These are phyloP conservation scores for Scaptodrosophila lebanonensis DNA, from an alignment of 1,140 invertebrate species.

Conservation along the genomic window DNA sequence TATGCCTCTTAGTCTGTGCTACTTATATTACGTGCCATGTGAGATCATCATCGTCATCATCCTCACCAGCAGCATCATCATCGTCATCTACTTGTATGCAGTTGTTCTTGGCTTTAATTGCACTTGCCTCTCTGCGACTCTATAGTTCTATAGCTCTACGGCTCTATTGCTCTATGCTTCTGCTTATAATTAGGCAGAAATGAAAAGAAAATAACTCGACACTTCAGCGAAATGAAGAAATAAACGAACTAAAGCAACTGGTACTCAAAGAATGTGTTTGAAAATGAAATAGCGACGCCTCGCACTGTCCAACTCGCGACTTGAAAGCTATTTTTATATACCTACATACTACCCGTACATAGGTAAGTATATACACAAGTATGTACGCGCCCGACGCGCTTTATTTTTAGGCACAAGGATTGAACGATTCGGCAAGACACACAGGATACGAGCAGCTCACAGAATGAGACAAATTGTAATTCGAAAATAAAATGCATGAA, in stretches of 20 bases:
- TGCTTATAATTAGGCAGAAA: constrained; percentile 34
- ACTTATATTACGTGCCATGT: constrained; percentile 32
- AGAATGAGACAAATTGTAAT: neutral
- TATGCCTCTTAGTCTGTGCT: constrained; percentile 27
- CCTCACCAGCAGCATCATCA: no score
- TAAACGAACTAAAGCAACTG: constrained; percentile 66
- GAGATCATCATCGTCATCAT: no score
- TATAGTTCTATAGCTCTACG: neutral
- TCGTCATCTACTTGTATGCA: constrained; percentile 5
- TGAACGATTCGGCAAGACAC: constrained; percentile 35
- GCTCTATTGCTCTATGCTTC: constrained; percentile 1
- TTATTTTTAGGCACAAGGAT: constrained; percentile 6
- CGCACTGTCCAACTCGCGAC: neutral
- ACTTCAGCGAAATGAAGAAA: constrained; percentile 26
- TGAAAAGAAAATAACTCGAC: constrained; percentile 13
- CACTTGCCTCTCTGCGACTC: constrained; percentile 5
- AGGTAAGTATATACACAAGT: no score
- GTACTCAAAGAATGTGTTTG: constrained; percentile 2
- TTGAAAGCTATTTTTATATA: neutral
- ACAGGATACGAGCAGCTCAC: constrained; percentile 35
- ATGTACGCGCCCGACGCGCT: no score
- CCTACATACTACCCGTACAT: no score
- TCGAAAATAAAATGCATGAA: constrained; percentile 1
- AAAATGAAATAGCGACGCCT: neutral
- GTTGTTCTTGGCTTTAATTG: constrained; percentile 29